These are phyloP conservation scores for Empidonax traillii DNA, from an alignment of 2,113 vertebrate genomes.

Conservation along the genomic window DNA sequence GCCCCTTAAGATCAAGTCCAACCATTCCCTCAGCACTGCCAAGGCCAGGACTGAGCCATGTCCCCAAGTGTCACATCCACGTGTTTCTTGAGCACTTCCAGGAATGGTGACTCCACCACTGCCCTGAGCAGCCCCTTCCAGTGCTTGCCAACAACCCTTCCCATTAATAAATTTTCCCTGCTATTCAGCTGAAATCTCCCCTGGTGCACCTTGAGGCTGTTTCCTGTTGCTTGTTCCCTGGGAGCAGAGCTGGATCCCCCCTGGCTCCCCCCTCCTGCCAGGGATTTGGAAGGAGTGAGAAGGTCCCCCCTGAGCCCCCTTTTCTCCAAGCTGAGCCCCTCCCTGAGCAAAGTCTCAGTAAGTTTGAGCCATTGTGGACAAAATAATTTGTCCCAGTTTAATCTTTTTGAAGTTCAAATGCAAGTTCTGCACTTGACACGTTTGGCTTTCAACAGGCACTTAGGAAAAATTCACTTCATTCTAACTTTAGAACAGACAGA, in stretches of 20 bases:
- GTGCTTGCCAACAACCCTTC: background rate
- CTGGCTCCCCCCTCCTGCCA: background rate
- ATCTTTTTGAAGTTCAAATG: background rate
- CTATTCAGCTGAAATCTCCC: background rate
- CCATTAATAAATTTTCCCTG: background rate
- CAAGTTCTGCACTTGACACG: background rate
- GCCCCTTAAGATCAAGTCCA: background rate
- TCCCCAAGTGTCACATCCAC: background rate
- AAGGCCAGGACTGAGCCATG: background rate
- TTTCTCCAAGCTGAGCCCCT: background rate
- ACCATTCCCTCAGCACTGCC: background rate
- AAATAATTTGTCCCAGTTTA: background rate
- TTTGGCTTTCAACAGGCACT: background rate
- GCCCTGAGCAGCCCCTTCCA: background rate
- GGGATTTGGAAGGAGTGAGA: background rate
- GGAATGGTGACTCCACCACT: background rate
- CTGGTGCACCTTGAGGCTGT: rapidly evolving
- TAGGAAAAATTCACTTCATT: background rate
- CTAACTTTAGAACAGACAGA: background rate
- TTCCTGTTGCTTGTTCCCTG: background rate
- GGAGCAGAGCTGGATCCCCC: background rate
- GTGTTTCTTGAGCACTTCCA: background rate
- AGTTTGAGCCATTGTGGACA: background rate
- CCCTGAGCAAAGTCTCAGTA: background rate
- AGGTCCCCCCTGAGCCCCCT: background rate